Evolutionary conservation across 2,797 vertebrate genomes (phyloP).

Genomic region (Megalops cyprinoides): DNA sequence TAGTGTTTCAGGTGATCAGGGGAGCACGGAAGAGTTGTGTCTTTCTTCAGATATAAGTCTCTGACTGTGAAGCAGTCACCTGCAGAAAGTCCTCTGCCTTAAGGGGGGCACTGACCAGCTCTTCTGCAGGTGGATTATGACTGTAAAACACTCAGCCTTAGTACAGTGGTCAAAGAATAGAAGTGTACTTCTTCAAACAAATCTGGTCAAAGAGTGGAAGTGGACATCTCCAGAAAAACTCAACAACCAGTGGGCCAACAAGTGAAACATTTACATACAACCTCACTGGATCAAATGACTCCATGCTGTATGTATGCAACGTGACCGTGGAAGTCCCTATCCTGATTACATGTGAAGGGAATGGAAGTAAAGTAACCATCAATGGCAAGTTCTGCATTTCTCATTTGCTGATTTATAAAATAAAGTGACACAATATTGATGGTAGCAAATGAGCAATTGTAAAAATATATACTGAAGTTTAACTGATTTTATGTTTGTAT

Average conservation of each 20-base stretch:
- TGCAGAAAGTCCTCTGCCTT: background rate
- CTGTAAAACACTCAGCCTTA: background rate
- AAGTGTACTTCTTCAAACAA: no score
- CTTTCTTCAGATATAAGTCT: background rate
- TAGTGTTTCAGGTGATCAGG: no score
- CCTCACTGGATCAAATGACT: background rate
- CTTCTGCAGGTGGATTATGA: background rate
- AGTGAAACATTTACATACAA: background rate
- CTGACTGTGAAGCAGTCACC: constrained; percentile 2
- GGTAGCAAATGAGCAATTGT: background rate
- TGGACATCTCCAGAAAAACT: background rate
- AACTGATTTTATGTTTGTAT: no score
- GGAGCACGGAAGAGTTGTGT: no score
- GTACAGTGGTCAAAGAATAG: background rate
- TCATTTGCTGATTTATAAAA: background rate
- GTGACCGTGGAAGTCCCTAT: background rate
- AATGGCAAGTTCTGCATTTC: constrained; percentile 7
- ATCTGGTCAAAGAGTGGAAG: background rate
- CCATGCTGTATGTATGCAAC: background rate
- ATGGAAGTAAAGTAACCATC: background rate
- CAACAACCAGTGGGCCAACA: background rate
- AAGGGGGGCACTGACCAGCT: background rate
- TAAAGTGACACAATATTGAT: background rate
- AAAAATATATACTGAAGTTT: no score
- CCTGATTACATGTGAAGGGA: background rate